phyloP scores from a whole-genome alignment of 2,888 invertebrate species.

The Acanthoscelides obtectus region DNA sequence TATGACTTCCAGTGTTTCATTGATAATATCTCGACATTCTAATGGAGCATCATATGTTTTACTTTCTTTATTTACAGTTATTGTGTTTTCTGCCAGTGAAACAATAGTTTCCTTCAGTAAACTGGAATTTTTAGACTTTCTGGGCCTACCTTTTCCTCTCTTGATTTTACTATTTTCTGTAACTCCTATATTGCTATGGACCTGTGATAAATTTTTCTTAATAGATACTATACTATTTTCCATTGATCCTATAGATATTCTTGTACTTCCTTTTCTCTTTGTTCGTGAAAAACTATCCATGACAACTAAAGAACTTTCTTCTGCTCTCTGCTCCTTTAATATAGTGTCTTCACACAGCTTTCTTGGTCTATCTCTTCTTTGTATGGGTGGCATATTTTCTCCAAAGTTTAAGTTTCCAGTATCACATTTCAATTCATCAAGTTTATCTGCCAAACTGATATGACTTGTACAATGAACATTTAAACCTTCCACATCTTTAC shows the following conservation, averaged over 20 bases:
- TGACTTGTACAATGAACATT: too few species aligned
- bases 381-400: too few species aligned
- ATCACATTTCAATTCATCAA: too few species aligned
- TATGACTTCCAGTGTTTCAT: neutral
- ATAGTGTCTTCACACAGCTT: neutral
- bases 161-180: neutral
- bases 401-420: too few species aligned
- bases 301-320: neutral
- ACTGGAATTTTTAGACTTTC: neutral
- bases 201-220: neutral
- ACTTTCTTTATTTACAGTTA: neutral
- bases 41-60: neutral
- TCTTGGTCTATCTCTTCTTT: neutral
- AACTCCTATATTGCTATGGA: neutral
- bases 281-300: neutral
- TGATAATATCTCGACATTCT: neutral
- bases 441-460: too few species aligned
- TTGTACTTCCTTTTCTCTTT: neutral
- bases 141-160: neutral
- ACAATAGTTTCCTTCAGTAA: too few species aligned
- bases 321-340: neutral
- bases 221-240: neutral
- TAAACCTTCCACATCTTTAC: too few species aligned
- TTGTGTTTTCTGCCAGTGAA: neutral
- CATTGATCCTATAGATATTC: neutral